Evolutionary conservation across 2,797 vertebrate species (phyloP).

Genomic region (Tolypeutes matacus): DNA sequence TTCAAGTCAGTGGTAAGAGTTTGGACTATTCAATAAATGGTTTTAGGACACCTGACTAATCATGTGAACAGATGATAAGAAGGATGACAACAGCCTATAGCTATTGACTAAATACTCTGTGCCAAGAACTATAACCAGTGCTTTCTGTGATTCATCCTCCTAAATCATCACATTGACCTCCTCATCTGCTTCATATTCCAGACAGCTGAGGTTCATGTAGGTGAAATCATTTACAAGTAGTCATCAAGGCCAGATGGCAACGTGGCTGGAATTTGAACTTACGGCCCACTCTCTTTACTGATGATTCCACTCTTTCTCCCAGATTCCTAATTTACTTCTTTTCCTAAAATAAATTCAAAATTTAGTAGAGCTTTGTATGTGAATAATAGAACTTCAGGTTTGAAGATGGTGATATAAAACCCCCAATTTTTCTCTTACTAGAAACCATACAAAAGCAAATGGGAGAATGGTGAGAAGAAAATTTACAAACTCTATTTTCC

Average conservation of each 20-base stretch:
- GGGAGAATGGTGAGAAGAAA: background rate
- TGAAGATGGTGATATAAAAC: background rate
- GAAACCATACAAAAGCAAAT: background rate
- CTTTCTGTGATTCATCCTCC: background rate
- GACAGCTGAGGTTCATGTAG: background rate
- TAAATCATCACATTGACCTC: background rate
- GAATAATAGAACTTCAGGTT: background rate
- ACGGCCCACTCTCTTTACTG: background rate
- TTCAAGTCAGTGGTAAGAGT: background rate
- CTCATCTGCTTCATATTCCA: background rate
- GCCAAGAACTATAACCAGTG: background rate
- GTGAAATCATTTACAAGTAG: background rate
- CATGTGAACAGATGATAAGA: background rate
- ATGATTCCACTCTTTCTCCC: background rate
- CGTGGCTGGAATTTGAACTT: background rate
- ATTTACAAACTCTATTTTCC: background rate
- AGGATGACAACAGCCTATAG: background rate
- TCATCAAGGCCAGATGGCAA: rapidly evolving
- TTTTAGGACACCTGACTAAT: background rate
- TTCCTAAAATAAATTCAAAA: background rate
- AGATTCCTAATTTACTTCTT: background rate
- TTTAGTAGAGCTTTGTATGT: background rate
- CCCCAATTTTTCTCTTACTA: background rate
- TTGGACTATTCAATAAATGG: background rate
- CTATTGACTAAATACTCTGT: background rate